Base-by-base conservation (phyloP, 1,140 invertebrate species). In the Copidosoma floridanum region DNA sequence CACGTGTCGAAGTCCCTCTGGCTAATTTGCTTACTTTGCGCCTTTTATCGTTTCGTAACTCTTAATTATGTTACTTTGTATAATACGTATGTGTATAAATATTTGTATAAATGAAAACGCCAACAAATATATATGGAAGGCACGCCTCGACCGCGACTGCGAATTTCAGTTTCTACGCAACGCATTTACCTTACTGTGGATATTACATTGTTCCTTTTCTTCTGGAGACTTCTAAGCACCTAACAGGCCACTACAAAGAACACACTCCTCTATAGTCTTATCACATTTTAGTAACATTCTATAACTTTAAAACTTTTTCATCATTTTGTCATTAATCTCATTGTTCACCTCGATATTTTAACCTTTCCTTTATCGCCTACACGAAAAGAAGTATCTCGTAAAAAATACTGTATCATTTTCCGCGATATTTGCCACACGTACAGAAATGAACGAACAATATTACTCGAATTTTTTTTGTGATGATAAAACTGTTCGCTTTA, bases 81-180 rank as follows among this genome's bases (percentile, higher is more conserved):
- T n/a, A n/a, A n/a, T n/a, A n/a, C n/a, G n/a, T n/a, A n/a, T n/a
- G n/a, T n/a, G n/a, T n/a, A n/a, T n/a, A n/a, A n/a, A 43, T 68
- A 70, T 69, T 67, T 70, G 65, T 70, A 71, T 69, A 67, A 71
- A 77, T 73, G 71, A 77, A 72, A 79, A 74, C 75, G 72, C 75
- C 75, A 80, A 80, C 76, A 80, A 79, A 78, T 78, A 78, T 72
- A 77, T 72, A 79, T 75, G 73, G 72, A 81, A 81, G 78, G 78
- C 78, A 81, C 78, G 76, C 78, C 75, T 79, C 75, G 70, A 76
- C 72, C 72, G 71, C 71, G 35, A 61, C 71, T 73, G 70, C 71
- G 40, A 61, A 56, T 62, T 35, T 69, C 69, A 65, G 57, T 69
- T 64, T 51, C 61, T 76, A 69, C 68, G 64, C 58, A 72, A 67